Conservation (phyloP, 2,888 invertebrate species). For the Cosmorhoe ocellata region DNA sequence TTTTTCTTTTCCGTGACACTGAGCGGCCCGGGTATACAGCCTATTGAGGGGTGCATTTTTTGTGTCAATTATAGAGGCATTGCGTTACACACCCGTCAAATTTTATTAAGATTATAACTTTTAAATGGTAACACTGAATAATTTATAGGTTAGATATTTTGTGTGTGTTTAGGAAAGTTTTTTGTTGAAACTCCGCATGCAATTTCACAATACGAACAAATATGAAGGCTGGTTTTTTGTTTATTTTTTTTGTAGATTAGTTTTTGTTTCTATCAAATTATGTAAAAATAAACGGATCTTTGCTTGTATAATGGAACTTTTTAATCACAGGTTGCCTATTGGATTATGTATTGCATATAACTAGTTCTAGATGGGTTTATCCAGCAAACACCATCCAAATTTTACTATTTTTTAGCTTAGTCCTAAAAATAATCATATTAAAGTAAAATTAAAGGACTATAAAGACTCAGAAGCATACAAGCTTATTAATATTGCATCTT, state of each 20-base stretch:
- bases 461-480: constrained; percentile 3
- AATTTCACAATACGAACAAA: not conserved
- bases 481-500: not conserved
- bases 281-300: no score
- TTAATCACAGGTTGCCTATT: no score
- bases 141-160: constrained; percentile 41
- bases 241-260: no score
- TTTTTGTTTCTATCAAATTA: no score
- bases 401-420: no score
- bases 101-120: constrained; percentile 67
- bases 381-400: no score
- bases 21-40: constrained; percentile 41
- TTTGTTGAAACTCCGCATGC: constrained; percentile 16
- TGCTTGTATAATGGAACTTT: no score
- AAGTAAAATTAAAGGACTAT: not conserved
- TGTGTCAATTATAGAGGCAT: constrained; percentile 62
- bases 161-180: constrained; percentile 33
- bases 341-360: no score
- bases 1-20: constrained; percentile 49
- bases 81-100: constrained; percentile 50
- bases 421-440: no score
- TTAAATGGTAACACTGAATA: constrained; percentile 51
- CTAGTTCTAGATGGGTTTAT: no score
- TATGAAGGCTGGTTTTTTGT: not conserved
- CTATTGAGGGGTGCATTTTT: constrained; percentile 72